phyloP scores from a whole-genome alignment of 1,140 invertebrate genomes.

The Drosophila varians region DNA sequence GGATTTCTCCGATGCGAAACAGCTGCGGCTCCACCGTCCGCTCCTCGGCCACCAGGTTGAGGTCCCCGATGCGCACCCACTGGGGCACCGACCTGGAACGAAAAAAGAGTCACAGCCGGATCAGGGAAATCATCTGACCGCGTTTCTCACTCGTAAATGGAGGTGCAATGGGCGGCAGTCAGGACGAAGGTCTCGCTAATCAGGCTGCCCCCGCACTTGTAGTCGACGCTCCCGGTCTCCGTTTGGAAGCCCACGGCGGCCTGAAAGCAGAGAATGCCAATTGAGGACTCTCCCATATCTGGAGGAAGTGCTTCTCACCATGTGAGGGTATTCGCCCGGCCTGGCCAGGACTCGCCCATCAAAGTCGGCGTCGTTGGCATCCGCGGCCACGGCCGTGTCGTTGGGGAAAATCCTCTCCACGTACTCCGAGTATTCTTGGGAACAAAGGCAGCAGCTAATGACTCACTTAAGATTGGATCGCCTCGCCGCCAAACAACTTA shows the following conservation, averaged over 20 bases:
- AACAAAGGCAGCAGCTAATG: not conserved
- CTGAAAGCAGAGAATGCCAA: conserved; percentile 40
- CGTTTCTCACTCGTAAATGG: conserved; percentile 57
- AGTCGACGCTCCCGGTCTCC: conserved; percentile 49
- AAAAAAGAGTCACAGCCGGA: not conserved
- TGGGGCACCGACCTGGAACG: conserved; percentile 53
- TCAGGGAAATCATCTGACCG: not conserved
- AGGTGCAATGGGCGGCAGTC: conserved; percentile 78
- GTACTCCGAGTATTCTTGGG: conserved; percentile 71
- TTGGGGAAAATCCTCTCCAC: conserved; percentile 71
- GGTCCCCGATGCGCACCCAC: conserved; percentile 70
- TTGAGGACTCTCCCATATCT: conserved; percentile 6
- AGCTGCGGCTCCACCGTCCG: conserved; percentile 45
- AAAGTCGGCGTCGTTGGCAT: conserved; percentile 73
- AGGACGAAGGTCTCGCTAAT: conserved; percentile 81
- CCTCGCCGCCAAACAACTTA: conserved; percentile 37
- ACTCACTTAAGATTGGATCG: conserved; percentile 10
- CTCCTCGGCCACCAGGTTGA: conserved; percentile 62
- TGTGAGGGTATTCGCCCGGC: conserved; percentile 83
- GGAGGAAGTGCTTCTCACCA: conserved; percentile 66
- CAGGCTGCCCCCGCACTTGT: conserved; percentile 83
- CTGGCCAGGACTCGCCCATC: conserved; percentile 72
- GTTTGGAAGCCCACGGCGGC: conserved; percentile 61
- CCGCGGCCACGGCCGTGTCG: conserved; percentile 54
- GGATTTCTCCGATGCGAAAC: conserved; percentile 41